Conservation (phyloP, 2,888 invertebrate genomes). For the Gymnoscelis rufifasciata region DNA sequence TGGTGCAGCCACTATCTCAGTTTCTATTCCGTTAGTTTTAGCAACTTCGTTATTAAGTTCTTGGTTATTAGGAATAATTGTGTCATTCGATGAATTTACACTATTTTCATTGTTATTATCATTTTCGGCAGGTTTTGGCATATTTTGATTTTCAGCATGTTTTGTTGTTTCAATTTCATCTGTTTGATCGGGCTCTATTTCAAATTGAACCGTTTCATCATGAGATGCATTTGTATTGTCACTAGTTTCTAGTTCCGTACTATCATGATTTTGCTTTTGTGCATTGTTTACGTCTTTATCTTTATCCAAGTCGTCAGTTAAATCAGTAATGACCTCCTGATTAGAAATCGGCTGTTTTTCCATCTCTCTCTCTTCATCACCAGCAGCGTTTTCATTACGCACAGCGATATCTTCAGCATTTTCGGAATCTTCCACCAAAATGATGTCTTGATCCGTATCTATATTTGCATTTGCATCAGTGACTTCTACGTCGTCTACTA, state of each 20-base stretch:
- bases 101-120: slow-evolving; percentile 26
- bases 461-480: slow-evolving; percentile 22
- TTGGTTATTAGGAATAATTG: slow-evolving; percentile 63
- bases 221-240: background rate
- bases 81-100: slow-evolving; percentile 46
- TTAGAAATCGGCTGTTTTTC: slow-evolving; percentile 5
- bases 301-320: slow-evolving; percentile 5
- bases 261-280: background rate
- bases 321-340: slow-evolving; percentile 3
- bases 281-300: background rate
- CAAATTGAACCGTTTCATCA: background rate
- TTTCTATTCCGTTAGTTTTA: slow-evolving; percentile 15
- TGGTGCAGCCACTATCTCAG: slow-evolving; percentile 4
- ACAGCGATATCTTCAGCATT: slow-evolving; percentile 2
- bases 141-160: slow-evolving; percentile 6
- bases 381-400: background rate
- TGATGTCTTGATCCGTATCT: slow-evolving; percentile 18
- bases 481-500: slow-evolving; percentile 37
- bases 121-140: slow-evolving; percentile 1
- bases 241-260: background rate
- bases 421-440: slow-evolving; percentile 16
- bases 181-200: background rate
- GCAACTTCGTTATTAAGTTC: slow-evolving; percentile 40
- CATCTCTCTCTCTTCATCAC: slow-evolving; percentile 7
- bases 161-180: slow-evolving; percentile 10